phyloP scores from a whole-genome alignment of 2,113 vertebrate species.

The Larimichthys crocea region DNA sequence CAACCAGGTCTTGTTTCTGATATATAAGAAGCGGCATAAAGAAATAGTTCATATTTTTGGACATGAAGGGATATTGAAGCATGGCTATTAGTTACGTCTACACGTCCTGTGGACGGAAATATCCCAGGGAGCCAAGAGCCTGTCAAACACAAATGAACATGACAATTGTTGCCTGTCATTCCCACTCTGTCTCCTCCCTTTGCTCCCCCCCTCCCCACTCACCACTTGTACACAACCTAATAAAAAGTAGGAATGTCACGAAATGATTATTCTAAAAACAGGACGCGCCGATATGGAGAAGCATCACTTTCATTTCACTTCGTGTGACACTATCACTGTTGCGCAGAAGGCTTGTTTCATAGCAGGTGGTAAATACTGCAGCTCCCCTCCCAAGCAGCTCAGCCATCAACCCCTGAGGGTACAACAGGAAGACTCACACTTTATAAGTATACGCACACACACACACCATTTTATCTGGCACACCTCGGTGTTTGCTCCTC shows the following conservation, averaged over 20 bases:
- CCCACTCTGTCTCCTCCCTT: slow-evolving; percentile 25
- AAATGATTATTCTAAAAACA: slow-evolving; percentile 68
- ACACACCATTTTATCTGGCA: slow-evolving; percentile 48
- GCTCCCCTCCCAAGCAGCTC: slow-evolving; percentile 67
- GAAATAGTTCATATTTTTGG: slow-evolving; percentile 17
- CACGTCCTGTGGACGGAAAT: slow-evolving; percentile 39
- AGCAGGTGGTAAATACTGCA: slow-evolving; percentile 79
- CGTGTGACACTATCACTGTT: slow-evolving; percentile 71
- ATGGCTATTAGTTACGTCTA: slow-evolving; percentile 29
- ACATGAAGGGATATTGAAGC: slow-evolving; percentile 32
- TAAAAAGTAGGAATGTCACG: slow-evolving; percentile 57
- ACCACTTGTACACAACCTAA: slow-evolving; percentile 57
- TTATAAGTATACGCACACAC: slow-evolving; percentile 36
- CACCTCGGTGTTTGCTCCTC: slow-evolving; percentile 51
- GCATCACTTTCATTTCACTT: slow-evolving; percentile 64
- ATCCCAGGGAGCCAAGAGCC: slow-evolving; percentile 52
- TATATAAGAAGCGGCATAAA: neutral
- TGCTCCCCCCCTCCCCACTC: slow-evolving; percentile 33
- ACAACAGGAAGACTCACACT: slow-evolving; percentile 58
- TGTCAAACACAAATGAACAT: slow-evolving; percentile 63
- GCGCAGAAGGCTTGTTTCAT: slow-evolving; percentile 75
- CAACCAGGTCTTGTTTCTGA: neutral
- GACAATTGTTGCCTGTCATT: slow-evolving; percentile 65
- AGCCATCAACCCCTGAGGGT: slow-evolving; percentile 69
- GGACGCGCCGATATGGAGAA: slow-evolving; percentile 52